Conservation (phyloP, 2,797 vertebrate species). For the Pipistrellus pygmaeus region DNA sequence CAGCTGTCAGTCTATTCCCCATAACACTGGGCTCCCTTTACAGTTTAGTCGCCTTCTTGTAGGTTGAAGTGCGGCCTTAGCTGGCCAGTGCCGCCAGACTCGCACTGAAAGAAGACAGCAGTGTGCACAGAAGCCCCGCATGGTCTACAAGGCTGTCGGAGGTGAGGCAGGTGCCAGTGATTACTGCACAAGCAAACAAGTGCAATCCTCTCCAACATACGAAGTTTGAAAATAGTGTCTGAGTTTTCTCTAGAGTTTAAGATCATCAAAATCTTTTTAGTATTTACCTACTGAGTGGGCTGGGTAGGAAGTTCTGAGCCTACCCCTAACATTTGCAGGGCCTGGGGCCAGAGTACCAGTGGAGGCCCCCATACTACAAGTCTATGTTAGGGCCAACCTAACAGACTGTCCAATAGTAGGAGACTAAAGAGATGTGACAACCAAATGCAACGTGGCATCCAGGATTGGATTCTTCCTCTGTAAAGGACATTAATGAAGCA, state of each 20-base stretch:
- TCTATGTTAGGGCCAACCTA: neutral
- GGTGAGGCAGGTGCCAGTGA: neutral
- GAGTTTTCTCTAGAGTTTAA: conserved; percentile 11
- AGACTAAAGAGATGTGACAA: neutral
- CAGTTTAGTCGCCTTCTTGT: conserved; percentile 33
- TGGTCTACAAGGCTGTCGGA: neutral
- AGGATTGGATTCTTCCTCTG: neutral
- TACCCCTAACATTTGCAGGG: neutral
- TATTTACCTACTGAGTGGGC: neutral
- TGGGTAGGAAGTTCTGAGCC: neutral
- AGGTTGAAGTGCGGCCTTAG: conserved; percentile 72
- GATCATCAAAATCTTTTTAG: neutral
- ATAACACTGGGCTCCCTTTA: conserved; percentile 71
- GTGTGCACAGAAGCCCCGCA: neutral
- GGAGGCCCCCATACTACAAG: neutral
- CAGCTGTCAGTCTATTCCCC: neutral
- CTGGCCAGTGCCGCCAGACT: conserved; percentile 63
- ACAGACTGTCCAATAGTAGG: neutral
- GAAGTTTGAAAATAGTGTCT: conserved; percentile 21
- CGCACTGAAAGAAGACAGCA: neutral
- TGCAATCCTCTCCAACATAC: neutral
- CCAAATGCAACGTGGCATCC: neutral
- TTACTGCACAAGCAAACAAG: neutral
- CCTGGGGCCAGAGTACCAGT: neutral
- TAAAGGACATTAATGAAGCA: neutral